Evolutionary conservation across 2,113 vertebrate genomes (phyloP).

Genomic region (Corvus cornix): DNA sequence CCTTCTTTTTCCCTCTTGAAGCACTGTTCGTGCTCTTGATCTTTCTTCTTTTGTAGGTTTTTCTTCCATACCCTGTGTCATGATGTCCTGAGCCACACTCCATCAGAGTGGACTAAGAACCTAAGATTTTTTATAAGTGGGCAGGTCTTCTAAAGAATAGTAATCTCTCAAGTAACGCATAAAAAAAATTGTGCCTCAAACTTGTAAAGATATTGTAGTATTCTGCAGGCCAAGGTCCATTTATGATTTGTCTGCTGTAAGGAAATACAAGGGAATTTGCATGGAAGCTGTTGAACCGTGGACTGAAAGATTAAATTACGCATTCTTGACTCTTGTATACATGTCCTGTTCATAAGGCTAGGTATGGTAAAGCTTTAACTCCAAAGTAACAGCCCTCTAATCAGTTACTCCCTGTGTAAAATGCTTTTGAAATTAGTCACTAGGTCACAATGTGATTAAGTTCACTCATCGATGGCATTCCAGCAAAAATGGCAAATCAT

Average conservation of each 20-base stretch:
- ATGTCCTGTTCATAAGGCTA: neutral
- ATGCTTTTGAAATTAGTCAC: constrained; percentile 48
- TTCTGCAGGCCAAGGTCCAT: neutral
- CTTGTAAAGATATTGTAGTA: neutral
- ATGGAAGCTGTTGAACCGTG: neutral
- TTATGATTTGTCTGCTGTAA: neutral
- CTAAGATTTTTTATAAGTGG: neutral
- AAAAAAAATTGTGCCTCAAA: neutral
- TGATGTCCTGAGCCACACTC: neutral
- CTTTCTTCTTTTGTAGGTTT: neutral
- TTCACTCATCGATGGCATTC: constrained; percentile 13
- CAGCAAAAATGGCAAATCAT: constrained; percentile 32
- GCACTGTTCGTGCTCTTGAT: neutral
- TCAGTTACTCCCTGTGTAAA: constrained; percentile 47
- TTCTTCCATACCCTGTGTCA: neutral
- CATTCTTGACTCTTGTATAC: neutral
- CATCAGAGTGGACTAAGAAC: neutral
- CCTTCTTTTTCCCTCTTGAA: neutral
- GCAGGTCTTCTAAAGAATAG: neutral
- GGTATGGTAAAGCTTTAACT: constrained; percentile 27
- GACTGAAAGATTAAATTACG: neutral
- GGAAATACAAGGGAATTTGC: neutral
- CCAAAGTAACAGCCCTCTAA: constrained; percentile 11
- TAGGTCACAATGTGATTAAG: constrained; percentile 37
- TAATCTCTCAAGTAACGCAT: neutral